A percentile compares a stretch with the other conserved stretches of the same genome.
These are phyloP conservation scores for Pogonomyrmex barbatus DNA, from an alignment of 1,140 invertebrate species.

Conservation along the genomic window DNA sequence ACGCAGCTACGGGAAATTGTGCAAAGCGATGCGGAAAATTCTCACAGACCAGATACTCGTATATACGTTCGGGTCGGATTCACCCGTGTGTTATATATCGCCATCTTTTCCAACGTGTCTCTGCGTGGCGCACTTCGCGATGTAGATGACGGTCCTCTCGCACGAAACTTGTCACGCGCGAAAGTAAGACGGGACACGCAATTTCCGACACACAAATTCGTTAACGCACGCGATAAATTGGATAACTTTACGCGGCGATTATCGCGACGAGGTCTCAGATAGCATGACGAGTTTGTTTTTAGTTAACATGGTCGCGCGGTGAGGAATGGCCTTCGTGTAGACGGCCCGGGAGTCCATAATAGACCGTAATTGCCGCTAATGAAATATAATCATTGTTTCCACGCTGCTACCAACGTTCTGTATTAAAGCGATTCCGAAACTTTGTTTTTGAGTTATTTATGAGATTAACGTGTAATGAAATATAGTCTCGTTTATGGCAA, in stretches of 20 bases:
- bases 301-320: constrained; percentile 22
- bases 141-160: background rate
- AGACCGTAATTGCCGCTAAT: constrained; percentile 52
- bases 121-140: too few relatives aligned
- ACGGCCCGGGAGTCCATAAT: constrained; percentile 24
- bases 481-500: constrained; percentile 59
- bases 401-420: constrained; percentile 34
- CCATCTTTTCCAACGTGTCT: background rate
- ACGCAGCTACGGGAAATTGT: constrained; percentile 19
- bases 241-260: constrained; percentile 32
- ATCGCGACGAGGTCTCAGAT: constrained; percentile 12
- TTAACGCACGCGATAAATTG: constrained; percentile 10
- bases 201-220: constrained; percentile 17
- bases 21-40: constrained; percentile 22
- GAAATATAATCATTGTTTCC: constrained; percentile 65
- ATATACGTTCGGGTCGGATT: background rate
- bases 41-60: background rate
- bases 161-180: background rate
- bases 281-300: constrained; percentile 39
- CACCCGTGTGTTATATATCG: background rate
- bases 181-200: background rate
- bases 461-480: constrained; percentile 60
- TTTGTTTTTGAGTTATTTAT: constrained; percentile 65
- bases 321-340: constrained; percentile 9
- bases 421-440: constrained; percentile 58